Conservation (phyloP, 2,888 invertebrate species). For the Pollenia angustigena region DNA sequence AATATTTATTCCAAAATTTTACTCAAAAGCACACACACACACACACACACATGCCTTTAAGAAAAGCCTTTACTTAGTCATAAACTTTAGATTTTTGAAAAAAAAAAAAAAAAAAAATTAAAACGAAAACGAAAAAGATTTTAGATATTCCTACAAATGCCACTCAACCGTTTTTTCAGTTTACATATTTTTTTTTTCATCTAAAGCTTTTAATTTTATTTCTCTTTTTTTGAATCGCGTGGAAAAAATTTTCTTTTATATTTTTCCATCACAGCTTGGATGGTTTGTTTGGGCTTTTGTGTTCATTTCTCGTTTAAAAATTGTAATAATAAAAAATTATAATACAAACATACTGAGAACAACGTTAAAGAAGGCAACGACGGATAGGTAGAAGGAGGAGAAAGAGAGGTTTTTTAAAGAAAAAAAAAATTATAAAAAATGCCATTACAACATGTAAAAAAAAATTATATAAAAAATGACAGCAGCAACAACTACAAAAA, state of each 20-base stretch:
- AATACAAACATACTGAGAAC: constrained; percentile 56
- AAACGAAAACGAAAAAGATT: constrained; percentile 13
- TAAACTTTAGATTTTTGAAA: constrained; percentile 64
- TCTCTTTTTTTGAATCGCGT: constrained; percentile 63
- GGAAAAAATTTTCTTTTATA: constrained; percentile 67
- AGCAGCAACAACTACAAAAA: constrained; percentile 40
- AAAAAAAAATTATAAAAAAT: constrained; percentile 61
- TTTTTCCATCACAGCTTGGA: constrained; percentile 65
- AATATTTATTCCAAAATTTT: constrained; percentile 39
- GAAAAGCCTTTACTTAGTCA: constrained; percentile 53
- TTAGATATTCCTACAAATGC: constrained; percentile 64
- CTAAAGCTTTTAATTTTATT: constrained; percentile 61
- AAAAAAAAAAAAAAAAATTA: constrained; percentile 36
- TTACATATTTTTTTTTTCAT: constrained; percentile 33
- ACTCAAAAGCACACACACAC: not conserved
- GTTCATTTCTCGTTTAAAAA: constrained; percentile 64
- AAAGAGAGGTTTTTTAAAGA: constrained; percentile 44
- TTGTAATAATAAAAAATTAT: constrained; percentile 38
- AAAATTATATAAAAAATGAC: constrained; percentile 57
- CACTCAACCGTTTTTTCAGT: constrained; percentile 57
- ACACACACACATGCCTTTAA: not conserved
- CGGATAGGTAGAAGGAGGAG: constrained; percentile 35
- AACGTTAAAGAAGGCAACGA: constrained; percentile 24
- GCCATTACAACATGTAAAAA: constrained; percentile 52
- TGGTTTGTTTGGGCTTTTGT: constrained; percentile 67